phyloP scores from a whole-genome alignment of 2,113 vertebrate genomes.

The Brachyhypopomus occidentalis region DNA sequence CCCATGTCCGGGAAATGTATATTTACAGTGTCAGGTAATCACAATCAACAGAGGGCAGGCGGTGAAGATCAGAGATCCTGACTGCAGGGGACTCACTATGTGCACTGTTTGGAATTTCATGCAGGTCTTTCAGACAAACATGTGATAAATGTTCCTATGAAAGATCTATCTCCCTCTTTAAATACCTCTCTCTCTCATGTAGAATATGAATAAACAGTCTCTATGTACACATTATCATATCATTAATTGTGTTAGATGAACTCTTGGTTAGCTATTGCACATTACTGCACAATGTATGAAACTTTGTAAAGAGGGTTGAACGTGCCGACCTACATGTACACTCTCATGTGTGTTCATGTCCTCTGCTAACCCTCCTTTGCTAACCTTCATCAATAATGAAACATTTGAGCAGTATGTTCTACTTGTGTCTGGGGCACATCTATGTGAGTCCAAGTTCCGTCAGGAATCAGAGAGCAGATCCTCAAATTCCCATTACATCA shows the following conservation, averaged over 20 bases:
- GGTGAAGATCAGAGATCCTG: slow-evolving; percentile 32
- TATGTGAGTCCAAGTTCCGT: not conserved
- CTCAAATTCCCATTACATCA: slow-evolving; percentile 26
- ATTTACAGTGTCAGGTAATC: slow-evolving; percentile 54
- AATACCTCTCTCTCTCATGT: not conserved
- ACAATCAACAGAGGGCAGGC: slow-evolving; percentile 34
- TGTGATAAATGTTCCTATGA: not conserved
- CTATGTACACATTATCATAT: not conserved
- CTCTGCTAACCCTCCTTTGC: too few relatives aligned
- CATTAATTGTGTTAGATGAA: not conserved
- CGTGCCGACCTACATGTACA: too few relatives aligned
- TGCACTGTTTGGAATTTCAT: slow-evolving; percentile 17
- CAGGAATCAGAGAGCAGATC: slow-evolving; percentile 5
- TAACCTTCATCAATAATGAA: too few relatives aligned
- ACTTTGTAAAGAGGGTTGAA: too few relatives aligned
- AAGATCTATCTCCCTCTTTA: not conserved
- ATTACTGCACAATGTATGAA: not conserved
- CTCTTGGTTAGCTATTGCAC: not conserved
- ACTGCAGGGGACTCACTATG: slow-evolving; percentile 1
- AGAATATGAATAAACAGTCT: not conserved
- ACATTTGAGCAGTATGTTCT: too few relatives aligned
- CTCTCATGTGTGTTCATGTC: too few relatives aligned
- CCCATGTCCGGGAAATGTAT: slow-evolving; percentile 45
- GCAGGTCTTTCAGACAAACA: not conserved
- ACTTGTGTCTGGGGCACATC: too few relatives aligned